Percentiles rank a stretch among this genome's conserved stretches.
Evolutionary conservation across 1,140 invertebrate species (phyloP).

Genomic region (Heliconius melpomene): DNA sequence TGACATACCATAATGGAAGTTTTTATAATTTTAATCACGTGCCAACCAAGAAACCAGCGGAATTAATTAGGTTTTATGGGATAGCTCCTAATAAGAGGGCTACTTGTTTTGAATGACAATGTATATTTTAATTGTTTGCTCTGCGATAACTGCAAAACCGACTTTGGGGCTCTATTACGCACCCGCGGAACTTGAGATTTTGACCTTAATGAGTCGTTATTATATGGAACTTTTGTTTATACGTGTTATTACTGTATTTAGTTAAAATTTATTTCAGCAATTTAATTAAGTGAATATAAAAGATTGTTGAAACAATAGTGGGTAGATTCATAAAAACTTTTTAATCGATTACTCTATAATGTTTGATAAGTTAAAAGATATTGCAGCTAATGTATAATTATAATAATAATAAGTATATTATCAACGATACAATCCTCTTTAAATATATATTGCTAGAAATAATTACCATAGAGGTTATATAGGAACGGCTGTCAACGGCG

Average conservation of each 20-base stretch:
- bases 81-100: slow-evolving; percentile 51
- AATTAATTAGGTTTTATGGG: slow-evolving; percentile 68
- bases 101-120: slow-evolving; percentile 54
- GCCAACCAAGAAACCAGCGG: slow-evolving; percentile 32
- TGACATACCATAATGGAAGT: slow-evolving; percentile 50
- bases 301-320: neutral
- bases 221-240: neutral
- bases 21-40: slow-evolving; percentile 73
- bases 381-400: too few relatives aligned
- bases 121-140: slow-evolving; percentile 40
- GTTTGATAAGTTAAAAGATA: too few relatives aligned
- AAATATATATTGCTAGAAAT: too few relatives aligned
- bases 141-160: slow-evolving; percentile 1
- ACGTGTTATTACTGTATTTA: neutral
- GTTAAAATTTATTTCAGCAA: neutral
- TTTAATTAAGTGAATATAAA: neutral
- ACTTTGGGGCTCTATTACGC: slow-evolving; percentile 14
- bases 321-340: too few relatives aligned
- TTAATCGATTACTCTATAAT: too few relatives aligned
- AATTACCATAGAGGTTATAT: too few relatives aligned
- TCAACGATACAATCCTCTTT: too few relatives aligned
- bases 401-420: too few relatives aligned
- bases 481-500: too few relatives aligned
- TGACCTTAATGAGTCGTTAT: slow-evolving; percentile 14
- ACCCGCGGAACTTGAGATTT: slow-evolving; percentile 6